These are phyloP conservation scores for Slavum lentiscoides DNA, from an alignment of 2,888 invertebrate species.

Conservation along the genomic window DNA sequence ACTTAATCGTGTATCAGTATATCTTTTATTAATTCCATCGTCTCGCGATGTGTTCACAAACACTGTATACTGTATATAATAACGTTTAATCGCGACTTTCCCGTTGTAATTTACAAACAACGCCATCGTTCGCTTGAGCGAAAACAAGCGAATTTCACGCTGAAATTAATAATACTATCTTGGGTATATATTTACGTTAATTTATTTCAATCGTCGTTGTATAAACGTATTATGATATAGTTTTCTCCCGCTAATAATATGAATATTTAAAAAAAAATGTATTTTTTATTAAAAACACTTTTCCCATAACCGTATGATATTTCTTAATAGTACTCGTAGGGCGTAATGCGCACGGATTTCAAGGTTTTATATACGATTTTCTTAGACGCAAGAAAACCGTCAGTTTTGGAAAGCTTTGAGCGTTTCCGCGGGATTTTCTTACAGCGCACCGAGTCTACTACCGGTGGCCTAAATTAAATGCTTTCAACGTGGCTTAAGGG, in stretches of 20 bases:
- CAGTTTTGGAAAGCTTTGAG: slow-evolving; percentile 18
- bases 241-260: too few relatives aligned
- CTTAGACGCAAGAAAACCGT: slow-evolving; percentile 5
- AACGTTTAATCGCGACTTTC: not conserved
- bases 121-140: too few relatives aligned
- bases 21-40: not conserved
- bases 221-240: too few relatives aligned
- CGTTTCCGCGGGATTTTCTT: slow-evolving; percentile 4
- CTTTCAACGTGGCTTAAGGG: slow-evolving; percentile 8
- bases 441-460: slow-evolving; percentile 2
- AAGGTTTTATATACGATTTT: not conserved
- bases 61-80: not conserved
- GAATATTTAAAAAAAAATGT: too few relatives aligned
- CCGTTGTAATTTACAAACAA: not conserved
- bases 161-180: too few relatives aligned
- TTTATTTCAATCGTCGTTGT: too few relatives aligned
- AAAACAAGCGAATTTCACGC: too few relatives aligned
- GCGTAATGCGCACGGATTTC: not conserved
- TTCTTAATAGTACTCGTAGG: not conserved
- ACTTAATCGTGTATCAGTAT: too few relatives aligned
- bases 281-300: not conserved
- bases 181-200: too few relatives aligned
- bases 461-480: slow-evolving; percentile 37
- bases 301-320: not conserved
- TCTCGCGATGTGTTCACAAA: not conserved